phyloP scores from a whole-genome alignment of 2,888 invertebrate genomes.

The Cacoxenus indagator region DNA sequence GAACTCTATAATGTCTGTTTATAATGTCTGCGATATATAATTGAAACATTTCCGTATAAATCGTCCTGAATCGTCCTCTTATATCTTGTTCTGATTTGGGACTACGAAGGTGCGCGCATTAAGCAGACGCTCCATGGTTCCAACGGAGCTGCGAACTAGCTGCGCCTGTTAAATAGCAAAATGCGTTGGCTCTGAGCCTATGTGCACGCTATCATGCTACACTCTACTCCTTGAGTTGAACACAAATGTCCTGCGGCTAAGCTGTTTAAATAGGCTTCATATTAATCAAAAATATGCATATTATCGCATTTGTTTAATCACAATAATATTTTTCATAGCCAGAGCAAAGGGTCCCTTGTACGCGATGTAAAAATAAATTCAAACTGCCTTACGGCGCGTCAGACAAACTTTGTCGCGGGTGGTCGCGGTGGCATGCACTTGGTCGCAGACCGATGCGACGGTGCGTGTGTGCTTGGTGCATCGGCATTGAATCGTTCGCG shows the following conservation, averaged over 20 bases:
- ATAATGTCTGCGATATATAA: no score
- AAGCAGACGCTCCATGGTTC: constrained; percentile 29
- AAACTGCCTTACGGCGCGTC: not conserved
- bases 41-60: no score
- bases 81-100: constrained; percentile 6
- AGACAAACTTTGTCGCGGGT: not conserved
- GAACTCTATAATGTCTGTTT: no score
- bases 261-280: constrained; percentile 62
- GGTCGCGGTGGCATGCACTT: not conserved
- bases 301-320: constrained; percentile 61
- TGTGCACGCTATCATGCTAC: not conserved
- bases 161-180: constrained; percentile 47
- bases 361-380: not conserved
- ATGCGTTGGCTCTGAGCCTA: constrained; percentile 6
- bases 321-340: constrained; percentile 47
- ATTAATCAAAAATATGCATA: constrained; percentile 62
- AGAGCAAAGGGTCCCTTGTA: not conserved
- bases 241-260: constrained; percentile 46
- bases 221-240: constrained; percentile 25
- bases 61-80: no score
- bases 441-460: not conserved
- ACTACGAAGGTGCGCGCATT: constrained; percentile 54
- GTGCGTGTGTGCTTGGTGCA: not conserved
- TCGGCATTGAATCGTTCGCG: not conserved
- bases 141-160: constrained; percentile 32